Conservation (phyloP, 2,113 vertebrate genomes). For the Hiodon alosoides region DNA sequence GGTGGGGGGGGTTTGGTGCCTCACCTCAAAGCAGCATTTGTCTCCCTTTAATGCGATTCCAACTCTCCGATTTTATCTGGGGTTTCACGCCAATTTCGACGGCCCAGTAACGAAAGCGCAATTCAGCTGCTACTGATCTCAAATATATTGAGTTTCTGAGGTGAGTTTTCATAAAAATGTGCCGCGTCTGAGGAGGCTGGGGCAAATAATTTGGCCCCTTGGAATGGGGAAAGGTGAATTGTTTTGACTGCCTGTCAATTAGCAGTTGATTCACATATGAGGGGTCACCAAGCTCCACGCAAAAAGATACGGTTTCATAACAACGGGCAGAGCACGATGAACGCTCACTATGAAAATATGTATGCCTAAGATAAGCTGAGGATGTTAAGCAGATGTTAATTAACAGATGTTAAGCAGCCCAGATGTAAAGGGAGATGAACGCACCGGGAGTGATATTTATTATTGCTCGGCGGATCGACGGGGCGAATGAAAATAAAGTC, state of each 20-base stretch:
- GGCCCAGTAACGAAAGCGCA: conserved; percentile 49
- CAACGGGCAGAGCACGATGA: conserved; percentile 45
- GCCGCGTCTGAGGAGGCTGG: conserved; percentile 33
- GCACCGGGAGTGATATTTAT: conserved; percentile 51
- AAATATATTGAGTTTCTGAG: conserved; percentile 57
- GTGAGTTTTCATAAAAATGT: conserved; percentile 48
- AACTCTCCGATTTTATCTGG: conserved; percentile 55
- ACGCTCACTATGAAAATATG: conserved; percentile 51
- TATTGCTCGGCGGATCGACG: conserved; percentile 51
- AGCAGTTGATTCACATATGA: conserved; percentile 60
- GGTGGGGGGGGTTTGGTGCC: conserved; percentile 35
- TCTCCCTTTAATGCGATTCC: conserved; percentile 54
- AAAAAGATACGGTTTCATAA: conserved; percentile 57
- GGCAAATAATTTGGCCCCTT: conserved; percentile 22
- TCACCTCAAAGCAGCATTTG: conserved; percentile 50
- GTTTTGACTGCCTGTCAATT: conserved; percentile 72
- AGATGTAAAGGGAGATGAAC: conserved; percentile 45
- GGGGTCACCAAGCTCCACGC: conserved; percentile 45
- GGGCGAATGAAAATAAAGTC: conserved; percentile 47
- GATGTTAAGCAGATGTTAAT: conserved; percentile 40
- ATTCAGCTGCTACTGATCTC: conserved; percentile 71
- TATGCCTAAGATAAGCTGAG: conserved; percentile 54
- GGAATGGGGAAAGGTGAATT: conserved; percentile 44
- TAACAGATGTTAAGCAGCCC: conserved; percentile 47
- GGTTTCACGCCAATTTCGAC: conserved; percentile 62